Conservation (phyloP, 1,140 invertebrate species). For the Scaptodrosophila lebanonensis region DNA sequence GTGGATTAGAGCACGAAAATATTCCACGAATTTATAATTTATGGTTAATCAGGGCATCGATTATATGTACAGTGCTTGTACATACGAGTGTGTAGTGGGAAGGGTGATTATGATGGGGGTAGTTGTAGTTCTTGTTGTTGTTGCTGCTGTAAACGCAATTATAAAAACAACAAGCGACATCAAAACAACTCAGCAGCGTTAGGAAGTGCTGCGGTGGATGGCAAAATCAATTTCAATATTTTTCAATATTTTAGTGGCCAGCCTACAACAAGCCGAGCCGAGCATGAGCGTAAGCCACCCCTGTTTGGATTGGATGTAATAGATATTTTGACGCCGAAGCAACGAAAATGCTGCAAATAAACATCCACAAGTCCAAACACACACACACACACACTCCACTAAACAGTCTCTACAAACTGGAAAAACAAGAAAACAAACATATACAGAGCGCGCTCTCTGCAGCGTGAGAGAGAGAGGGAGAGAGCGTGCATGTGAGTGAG, state of each 20-base stretch:
- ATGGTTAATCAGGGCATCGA: too few relatives aligned
- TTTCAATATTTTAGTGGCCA: not conserved
- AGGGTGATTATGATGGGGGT: too few relatives aligned
- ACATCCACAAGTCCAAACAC: slow-evolving; percentile 72
- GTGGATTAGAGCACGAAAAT: slow-evolving; percentile 15
- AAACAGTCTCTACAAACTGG: slow-evolving; percentile 12
- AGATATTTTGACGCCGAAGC: slow-evolving; percentile 76
- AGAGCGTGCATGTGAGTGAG: too few relatives aligned
- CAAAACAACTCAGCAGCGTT: slow-evolving; percentile 37
- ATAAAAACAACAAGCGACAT: slow-evolving; percentile 35
- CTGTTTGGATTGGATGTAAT: slow-evolving; percentile 76
- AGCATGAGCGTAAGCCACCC: too few relatives aligned
- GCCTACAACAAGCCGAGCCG: slow-evolving; percentile 22
- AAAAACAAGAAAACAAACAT: slow-evolving; percentile 13
- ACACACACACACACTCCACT: slow-evolving; percentile 19
- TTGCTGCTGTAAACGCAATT: slow-evolving; percentile 47
- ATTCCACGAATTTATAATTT: slow-evolving; percentile 23
- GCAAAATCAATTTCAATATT: slow-evolving; percentile 19
- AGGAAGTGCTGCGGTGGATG: not conserved
- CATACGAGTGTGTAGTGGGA: too few relatives aligned
- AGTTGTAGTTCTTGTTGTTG: slow-evolving; percentile 5
- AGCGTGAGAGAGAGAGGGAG: too few relatives aligned
- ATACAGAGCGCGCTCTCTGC: slow-evolving; percentile 2
- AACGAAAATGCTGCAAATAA: slow-evolving; percentile 72
- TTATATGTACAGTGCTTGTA: too few relatives aligned